These are phyloP conservation scores for Calephelis nemesis DNA, from an alignment of 1,140 invertebrate genomes.

Conservation along the genomic window DNA sequence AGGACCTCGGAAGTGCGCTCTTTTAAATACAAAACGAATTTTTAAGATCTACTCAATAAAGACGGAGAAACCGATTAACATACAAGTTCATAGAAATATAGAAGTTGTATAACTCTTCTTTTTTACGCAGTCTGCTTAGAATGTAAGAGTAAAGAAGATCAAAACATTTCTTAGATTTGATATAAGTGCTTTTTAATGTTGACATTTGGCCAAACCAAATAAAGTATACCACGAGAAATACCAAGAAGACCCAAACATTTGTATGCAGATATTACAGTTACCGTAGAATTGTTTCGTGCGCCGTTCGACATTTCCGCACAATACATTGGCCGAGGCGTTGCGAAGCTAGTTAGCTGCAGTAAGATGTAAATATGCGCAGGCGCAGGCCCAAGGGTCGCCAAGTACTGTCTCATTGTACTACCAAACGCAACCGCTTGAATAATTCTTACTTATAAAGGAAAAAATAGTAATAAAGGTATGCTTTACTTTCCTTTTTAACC, in stretches of 20 bases:
- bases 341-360: conserved; percentile 57
- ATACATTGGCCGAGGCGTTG: conserved; percentile 60
- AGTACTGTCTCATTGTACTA: conserved; percentile 45
- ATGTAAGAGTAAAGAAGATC: too few relatives aligned
- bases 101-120: neutral
- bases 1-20: too few relatives aligned
- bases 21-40: too few relatives aligned
- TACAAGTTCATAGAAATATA: too few relatives aligned
- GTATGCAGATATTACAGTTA: conserved; percentile 74
- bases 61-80: too few relatives aligned
- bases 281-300: conserved; percentile 70
- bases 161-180: neutral
- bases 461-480: too few relatives aligned
- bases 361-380: conserved; percentile 67
- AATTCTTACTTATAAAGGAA: neutral
- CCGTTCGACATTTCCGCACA: conserved; percentile 67
- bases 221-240: conserved; percentile 52
- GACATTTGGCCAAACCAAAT: conserved; percentile 33
- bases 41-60: too few relatives aligned
- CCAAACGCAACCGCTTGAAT: conserved; percentile 9
- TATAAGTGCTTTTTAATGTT: neutral
- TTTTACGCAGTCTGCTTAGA: neutral
- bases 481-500: too few relatives aligned
- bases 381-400: conserved; percentile 49
- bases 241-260: conserved; percentile 62